phyloP scores from a whole-genome alignment of 2,888 invertebrate genomes.

The Ochlodes sylvanus region DNA sequence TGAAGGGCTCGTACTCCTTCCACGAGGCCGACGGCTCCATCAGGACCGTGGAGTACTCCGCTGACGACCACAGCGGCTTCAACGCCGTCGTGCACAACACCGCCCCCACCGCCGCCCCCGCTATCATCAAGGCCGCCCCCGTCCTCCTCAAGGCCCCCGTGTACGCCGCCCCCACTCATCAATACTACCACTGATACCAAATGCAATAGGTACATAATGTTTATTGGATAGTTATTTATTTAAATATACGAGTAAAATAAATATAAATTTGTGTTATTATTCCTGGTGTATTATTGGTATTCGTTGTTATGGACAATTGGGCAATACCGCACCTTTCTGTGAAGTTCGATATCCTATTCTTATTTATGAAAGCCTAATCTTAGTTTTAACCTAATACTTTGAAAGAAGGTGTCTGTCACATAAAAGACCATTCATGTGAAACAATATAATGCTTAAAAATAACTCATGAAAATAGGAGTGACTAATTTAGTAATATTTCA shows the following conservation, averaged over 20 bases:
- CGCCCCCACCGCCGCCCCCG: constrained; percentile 60
- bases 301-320: too few species aligned
- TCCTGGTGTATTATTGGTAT: too few species aligned
- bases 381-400: too few species aligned
- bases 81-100: constrained; percentile 71
- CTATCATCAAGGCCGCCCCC: constrained; percentile 61
- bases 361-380: too few species aligned
- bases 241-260: constrained; percentile 55
- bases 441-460: too few species aligned
- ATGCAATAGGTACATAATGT: constrained; percentile 29
- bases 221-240: constrained; percentile 58
- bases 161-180: constrained; percentile 52
- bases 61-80: constrained; percentile 81
- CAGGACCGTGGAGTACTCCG: constrained; percentile 82
- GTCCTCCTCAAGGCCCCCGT: constrained; percentile 49
- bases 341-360: too few species aligned
- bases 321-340: too few species aligned
- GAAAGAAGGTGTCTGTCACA: too few species aligned
- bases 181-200: constrained; percentile 58
- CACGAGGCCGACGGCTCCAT: constrained; percentile 84
- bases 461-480: too few species aligned
- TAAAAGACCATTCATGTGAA: too few species aligned
- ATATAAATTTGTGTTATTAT: constrained; percentile 2
- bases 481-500: too few species aligned
- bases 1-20: constrained; percentile 82